Conservation (phyloP, 2,113 vertebrate genomes). For the Irena cyanogastra region DNA sequence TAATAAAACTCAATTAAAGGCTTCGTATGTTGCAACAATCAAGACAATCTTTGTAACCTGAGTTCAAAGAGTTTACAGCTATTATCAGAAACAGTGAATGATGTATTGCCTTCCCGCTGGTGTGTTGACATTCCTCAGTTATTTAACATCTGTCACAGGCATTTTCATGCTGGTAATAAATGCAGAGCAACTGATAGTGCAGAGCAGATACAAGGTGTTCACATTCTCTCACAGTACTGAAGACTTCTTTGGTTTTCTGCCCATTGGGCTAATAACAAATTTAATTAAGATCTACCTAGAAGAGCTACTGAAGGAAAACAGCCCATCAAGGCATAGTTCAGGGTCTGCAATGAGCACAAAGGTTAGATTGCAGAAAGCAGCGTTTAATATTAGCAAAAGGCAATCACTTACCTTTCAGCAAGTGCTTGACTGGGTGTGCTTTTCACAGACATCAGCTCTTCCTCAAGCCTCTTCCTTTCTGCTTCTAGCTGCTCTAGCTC, state of each 20-base stretch:
- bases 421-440: slow-evolving; percentile 75
- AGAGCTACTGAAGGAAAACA: not conserved
- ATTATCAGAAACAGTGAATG: slow-evolving; percentile 6
- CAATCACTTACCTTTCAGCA: slow-evolving; percentile 72
- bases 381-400: not conserved
- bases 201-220: not conserved
- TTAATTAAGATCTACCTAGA: not conserved
- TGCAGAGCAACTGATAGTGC: not conserved
- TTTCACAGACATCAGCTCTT: slow-evolving; percentile 74
- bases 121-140: slow-evolving; percentile 42
- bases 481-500: slow-evolving; percentile 76
- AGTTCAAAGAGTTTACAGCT: slow-evolving; percentile 29
- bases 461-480: slow-evolving; percentile 77
- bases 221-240: not conserved
- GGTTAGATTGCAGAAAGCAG: not conserved
- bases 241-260: not conserved
- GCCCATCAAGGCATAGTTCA: not conserved
- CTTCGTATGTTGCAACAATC: not conserved
- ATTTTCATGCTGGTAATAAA: slow-evolving; percentile 25
- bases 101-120: slow-evolving; percentile 19
- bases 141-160: slow-evolving; percentile 46
- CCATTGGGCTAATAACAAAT: slow-evolving; percentile 49
- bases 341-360: not conserved
- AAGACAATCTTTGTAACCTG: slow-evolving; percentile 44
- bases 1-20: slow-evolving; percentile 31